Percentiles rank a stretch among this genome's conserved stretches.
These are phyloP conservation scores for Caenorhabditis sulstoni DNA, from an alignment of 2,888 invertebrate genomes.

Conservation along the genomic window DNA sequence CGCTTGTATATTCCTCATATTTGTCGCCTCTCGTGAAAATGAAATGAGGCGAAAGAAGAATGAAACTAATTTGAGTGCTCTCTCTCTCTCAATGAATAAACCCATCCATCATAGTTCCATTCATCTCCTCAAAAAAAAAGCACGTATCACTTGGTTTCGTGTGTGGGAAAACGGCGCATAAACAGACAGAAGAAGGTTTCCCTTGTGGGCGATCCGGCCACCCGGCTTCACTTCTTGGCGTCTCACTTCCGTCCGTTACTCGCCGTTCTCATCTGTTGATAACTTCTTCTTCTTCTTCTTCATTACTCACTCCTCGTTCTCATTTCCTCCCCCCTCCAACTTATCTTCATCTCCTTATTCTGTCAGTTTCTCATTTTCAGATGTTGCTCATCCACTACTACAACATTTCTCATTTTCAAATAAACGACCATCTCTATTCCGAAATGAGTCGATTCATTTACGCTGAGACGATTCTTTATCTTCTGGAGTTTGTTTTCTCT, in stretches of 20 bases:
- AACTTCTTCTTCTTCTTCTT: neutral
- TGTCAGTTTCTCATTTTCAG: neutral
- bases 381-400: slow-evolving; percentile 41
- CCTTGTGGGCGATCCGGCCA: no score
- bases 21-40: neutral
- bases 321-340: no score
- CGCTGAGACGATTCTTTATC: slow-evolving; percentile 21
- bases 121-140: neutral
- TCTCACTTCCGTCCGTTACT: no score
- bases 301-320: no score
- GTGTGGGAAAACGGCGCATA: neutral
- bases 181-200: neutral
- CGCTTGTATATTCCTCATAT: neutral
- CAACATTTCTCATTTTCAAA: slow-evolving; percentile 28
- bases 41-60: neutral
- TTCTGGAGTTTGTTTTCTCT: slow-evolving; percentile 23
- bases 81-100: slow-evolving; percentile 4
- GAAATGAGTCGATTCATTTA: slow-evolving; percentile 4
- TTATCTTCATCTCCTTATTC: neutral
- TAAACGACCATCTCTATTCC: neutral
- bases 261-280: neutral
- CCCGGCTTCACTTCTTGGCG: no score
- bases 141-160: neutral
- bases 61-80: slow-evolving; percentile 14
- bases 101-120: slow-evolving; percentile 1